A percentile compares a stretch with the other conserved stretches of the same genome.
Evolutionary conservation across 2,797 vertebrate genomes (phyloP).

Genomic region (Avahi laniger): DNA sequence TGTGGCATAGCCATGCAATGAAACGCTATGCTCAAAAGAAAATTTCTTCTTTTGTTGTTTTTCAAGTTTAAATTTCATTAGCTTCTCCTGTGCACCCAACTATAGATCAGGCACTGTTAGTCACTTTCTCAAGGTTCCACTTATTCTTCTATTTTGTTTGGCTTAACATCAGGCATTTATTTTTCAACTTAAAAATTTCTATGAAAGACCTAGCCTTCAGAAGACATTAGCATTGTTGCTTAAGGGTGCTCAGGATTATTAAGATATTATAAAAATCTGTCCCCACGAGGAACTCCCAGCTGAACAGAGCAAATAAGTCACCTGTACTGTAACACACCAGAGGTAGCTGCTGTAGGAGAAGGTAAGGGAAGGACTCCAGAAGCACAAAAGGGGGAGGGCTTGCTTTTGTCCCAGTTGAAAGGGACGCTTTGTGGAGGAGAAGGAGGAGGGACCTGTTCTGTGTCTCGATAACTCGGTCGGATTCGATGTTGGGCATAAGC

Average conservation of each 20-base stretch:
- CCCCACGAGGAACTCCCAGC: neutral
- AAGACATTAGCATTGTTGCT: neutral
- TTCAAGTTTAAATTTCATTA: neutral
- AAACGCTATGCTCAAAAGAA: neutral
- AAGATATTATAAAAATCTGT: neutral
- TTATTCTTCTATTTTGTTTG: slow-evolving; percentile 38
- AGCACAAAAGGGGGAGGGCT: neutral
- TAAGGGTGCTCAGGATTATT: neutral
- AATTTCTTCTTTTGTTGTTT: neutral
- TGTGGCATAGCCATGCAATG: neutral
- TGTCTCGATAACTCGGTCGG: neutral
- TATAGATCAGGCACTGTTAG: neutral
- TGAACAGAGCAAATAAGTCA: neutral
- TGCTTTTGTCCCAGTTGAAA: neutral
- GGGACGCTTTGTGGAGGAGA: slow-evolving; percentile 12
- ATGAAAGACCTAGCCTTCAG: neutral
- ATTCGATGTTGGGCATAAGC: neutral
- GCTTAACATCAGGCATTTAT: neutral
- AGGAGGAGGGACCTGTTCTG: neutral
- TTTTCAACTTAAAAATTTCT: slow-evolving; percentile 32
- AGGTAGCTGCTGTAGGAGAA: too few relatives aligned
- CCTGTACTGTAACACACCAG: accelerated
- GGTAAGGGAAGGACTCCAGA: neutral
- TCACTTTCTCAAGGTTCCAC: neutral
- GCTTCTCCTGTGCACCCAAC: neutral